These are phyloP conservation scores for Cichladusa arquata DNA, from an alignment of 2,113 vertebrate genomes.

Conservation along the genomic window DNA sequence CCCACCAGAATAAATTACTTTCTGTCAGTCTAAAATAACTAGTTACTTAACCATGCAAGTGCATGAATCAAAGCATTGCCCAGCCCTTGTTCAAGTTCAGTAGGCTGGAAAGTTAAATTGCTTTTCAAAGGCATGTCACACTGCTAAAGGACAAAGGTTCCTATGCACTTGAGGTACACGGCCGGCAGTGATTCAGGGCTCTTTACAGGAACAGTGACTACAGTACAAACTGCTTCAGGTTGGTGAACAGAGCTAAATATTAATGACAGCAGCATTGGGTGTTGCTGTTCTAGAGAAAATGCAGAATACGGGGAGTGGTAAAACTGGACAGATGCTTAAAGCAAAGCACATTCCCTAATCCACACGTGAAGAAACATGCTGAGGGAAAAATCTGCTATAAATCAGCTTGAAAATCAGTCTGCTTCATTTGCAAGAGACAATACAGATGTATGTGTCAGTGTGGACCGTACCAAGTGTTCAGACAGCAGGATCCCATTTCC, in stretches of 20 bases:
- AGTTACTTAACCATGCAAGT: not conserved
- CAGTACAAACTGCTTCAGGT: not conserved
- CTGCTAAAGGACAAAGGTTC: slow-evolving; percentile 38
- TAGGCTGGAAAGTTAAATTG: slow-evolving; percentile 1
- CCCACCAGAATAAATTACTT: not conserved
- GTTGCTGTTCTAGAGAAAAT: not conserved
- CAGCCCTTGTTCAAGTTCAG: slow-evolving; percentile 9
- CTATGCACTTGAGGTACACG: not conserved
- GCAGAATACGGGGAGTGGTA: not conserved
- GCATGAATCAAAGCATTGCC: not conserved
- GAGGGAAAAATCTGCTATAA: not conserved
- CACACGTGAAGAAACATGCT: not conserved
- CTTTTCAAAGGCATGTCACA: slow-evolving; percentile 31
- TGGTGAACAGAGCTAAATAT: slow-evolving; percentile 9
- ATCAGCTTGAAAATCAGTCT: not conserved
- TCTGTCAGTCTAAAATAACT: not conserved
- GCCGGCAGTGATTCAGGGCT: not conserved
- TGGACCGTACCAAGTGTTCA: not conserved
- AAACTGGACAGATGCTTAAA: not conserved
- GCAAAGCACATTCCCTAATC: not conserved
- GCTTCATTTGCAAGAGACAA: not conserved
- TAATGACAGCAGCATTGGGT: not conserved
- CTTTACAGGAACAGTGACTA: not conserved
- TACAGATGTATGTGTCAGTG: not conserved
- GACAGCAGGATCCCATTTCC: not conserved